Base-by-base conservation (phyloP, 2,888 invertebrate species). In the Oscheius sp. region DNA sequence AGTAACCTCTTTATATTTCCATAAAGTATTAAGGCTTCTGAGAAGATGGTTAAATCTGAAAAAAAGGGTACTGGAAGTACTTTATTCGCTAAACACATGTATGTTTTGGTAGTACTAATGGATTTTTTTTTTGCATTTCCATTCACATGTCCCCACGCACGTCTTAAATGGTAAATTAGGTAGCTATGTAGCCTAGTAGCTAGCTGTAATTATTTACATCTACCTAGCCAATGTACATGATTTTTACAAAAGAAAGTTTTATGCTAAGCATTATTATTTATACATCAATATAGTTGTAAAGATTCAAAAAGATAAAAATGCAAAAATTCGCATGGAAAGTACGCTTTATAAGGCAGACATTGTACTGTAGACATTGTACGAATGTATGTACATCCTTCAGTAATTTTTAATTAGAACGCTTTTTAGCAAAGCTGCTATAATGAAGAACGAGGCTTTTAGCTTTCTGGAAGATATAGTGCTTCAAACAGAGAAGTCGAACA, bases 81-180 rank as follows among this genome's bases (percentile, higher is more conserved):
- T 2, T 68, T 85, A 14, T 74, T 77, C 4, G 82, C 85, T 1
- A 71, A 72, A 41, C 83, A 85, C 65, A 80, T 85, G 82, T 84
- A 65, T 57, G 71, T 65, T 64, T 14, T 36, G 26, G 3, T 54
- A 41, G n/a, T 17, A 17, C 36, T 33, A 33, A 14, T 41, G 5
- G n/a, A 41, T 41, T 41, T 41, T 14, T 47, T 9, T 24, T 33
- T 30, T 32, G 26, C 30, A 33, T 33, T 26, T 26, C 44, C 8
- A 36, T 17, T 33, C 12, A 26, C 6, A n/a, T 44, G 14, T 26
- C 32, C 3, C 2, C n/a, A 6, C 17, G 2, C n/a, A n/a, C n/a
- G n/a, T n/a, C n/a, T n/a, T n/a, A n/a, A n/a, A n/a, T n/a, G n/a
- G n/a, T n/a, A n/a, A n/a, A n/a, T n/a, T n/a, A n/a, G n/a, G n/a